Evolutionary conservation across 2,797 vertebrate genomes (phyloP), one percentile per base, ranked within the genome.

Genomic region (Dendrocincla fuliginosa): DNA sequence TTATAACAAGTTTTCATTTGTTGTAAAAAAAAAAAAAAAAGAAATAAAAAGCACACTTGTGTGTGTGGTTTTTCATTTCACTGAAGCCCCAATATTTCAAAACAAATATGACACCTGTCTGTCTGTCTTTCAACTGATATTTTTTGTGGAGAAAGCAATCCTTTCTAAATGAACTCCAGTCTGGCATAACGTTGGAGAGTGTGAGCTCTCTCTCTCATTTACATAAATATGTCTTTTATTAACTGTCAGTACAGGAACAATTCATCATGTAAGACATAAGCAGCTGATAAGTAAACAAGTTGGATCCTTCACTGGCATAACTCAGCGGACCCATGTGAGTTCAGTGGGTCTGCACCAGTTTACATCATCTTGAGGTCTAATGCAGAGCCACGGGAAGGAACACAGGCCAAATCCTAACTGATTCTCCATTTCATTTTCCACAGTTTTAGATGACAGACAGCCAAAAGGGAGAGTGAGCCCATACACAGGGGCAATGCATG

Each of bases 141-240:
- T 41, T 92, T 93, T 84, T 91, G 19, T 71, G 46, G 47, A 75
- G 82, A 74, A 79, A 83, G 57, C 30, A 84, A 42, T 67, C 33
- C 28, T 67, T 94, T 82, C 56, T 49, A 82, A 69, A 59, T 87
- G 65, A 89, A 61, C 78, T 70, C 24, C 69, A 65, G 49, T 61
- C 79, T 91, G 85, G 49, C 53, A 24, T 82, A 82, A 76, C 41
- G 24, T 2, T 44, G 76, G 37, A 91, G 61, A 90, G 32, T 47
- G 30, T 16, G 16, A 0, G 0, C 15, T 20, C 23, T 47, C 49
- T 56, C 30, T 83, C 64, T 78, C 46, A 55, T 95, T 93, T 95
- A 73, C 83, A 95, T 95, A 89, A 97, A 92, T 83, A 71, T 19
- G 50, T 87, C 25, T 91, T 74, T 80, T 89, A 63, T 87, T 94